Evolutionary conservation across 2,113 vertebrate genomes (phyloP).

Genomic region (Hemicordylus capensis): DNA sequence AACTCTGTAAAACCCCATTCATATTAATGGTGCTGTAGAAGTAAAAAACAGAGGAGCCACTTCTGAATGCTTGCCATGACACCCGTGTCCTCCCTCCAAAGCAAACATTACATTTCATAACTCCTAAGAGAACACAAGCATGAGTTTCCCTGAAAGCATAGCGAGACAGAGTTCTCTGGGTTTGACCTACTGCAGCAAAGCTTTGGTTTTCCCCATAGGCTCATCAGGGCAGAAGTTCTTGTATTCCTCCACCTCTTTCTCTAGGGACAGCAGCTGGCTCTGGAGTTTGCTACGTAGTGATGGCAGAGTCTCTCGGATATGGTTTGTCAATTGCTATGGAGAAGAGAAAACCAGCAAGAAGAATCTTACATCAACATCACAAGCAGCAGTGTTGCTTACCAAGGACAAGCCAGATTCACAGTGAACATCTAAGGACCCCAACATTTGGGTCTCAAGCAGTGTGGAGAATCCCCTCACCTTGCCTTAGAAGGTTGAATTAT

Average conservation of each 20-base stretch:
- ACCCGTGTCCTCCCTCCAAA: neutral
- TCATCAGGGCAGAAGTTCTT: conserved; percentile 97
- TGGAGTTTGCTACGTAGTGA: conserved; percentile 93
- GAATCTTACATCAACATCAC: neutral
- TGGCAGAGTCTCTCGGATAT: conserved; percentile 94
- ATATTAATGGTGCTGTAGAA: neutral
- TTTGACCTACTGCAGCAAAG: conserved; percentile 89
- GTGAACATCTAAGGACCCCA: too few relatives aligned
- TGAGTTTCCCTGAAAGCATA: neutral
- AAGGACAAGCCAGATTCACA: neutral
- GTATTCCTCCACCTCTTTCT: conserved; percentile 97
- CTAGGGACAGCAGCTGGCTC: conserved; percentile 93
- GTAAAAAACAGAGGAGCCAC: neutral
- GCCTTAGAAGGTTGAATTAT: neutral
- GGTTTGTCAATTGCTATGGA: conserved; percentile 94
- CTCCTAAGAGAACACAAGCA: neutral
- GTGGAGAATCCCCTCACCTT: neutral
- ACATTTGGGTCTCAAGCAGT: neutral
- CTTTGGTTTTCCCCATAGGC: conserved; percentile 96
- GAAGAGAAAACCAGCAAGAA: neutral
- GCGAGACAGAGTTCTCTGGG: neutral
- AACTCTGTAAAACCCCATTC: neutral
- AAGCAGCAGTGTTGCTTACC: neutral
- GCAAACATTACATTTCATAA: neutral
- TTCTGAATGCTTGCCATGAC: neutral